Percentiles rank a stretch among this genome's conserved stretches.
phyloP scores from a whole-genome alignment of 2,113 vertebrate genomes.

The Neoarius graeffei region DNA sequence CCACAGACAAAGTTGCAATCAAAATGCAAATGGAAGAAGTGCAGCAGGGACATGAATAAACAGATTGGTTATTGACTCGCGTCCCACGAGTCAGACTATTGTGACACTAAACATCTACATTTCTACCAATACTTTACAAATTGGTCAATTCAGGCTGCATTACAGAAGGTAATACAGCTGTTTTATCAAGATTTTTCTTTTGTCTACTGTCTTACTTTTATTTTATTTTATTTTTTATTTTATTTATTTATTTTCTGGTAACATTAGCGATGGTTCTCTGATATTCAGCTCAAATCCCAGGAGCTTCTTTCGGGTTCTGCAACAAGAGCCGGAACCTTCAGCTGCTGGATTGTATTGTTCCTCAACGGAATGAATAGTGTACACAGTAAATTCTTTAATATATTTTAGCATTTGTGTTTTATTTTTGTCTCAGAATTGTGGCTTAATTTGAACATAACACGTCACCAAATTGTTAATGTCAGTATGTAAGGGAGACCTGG shows the following conservation, averaged over 20 bases:
- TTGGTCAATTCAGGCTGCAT: not conserved
- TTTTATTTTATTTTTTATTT: too few species aligned
- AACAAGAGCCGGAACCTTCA: not conserved
- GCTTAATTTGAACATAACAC: not conserved
- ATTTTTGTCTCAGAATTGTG: not conserved
- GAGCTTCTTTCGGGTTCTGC: not conserved
- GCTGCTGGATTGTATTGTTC: not conserved
- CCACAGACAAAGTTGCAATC: constrained; percentile 73
- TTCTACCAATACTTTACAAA: constrained; percentile 25
- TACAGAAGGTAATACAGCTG: not conserved
- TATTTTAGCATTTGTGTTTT: not conserved
- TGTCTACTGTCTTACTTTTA: not conserved
- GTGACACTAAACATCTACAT: constrained; percentile 52
- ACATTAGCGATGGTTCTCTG: too few species aligned
- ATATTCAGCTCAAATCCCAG: too few species aligned
- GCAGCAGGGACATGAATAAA: constrained; percentile 68
- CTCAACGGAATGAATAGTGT: not conserved
- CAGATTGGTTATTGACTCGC: constrained; percentile 63
- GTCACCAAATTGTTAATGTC: not conserved
- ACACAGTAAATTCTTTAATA: not conserved
- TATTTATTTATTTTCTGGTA: not conserved
- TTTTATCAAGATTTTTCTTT: constrained; percentile 36
- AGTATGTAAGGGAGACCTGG: too few species aligned
- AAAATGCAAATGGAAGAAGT: constrained; percentile 74
- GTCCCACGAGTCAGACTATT: constrained; percentile 64